A percentile compares a stretch with the other conserved stretches of the same genome.
phyloP scores from a whole-genome alignment of 2,797 vertebrate species.

The Etheostoma nigrum region DNA sequence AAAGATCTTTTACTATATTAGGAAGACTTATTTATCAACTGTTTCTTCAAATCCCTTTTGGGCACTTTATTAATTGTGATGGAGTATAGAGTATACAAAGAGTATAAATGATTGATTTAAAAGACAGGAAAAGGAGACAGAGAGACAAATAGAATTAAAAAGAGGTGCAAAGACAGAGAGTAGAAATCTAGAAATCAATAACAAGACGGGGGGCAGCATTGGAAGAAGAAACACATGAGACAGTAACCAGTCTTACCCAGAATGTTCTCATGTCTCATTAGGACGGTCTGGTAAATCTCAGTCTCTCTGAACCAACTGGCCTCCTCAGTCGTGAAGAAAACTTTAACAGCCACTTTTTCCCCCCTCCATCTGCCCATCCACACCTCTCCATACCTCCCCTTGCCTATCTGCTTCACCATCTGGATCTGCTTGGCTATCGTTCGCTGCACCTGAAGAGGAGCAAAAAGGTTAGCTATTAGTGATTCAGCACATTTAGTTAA shows the following conservation, averaged over 20 bases:
- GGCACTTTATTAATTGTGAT: background rate
- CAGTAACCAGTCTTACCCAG: conserved; percentile 86
- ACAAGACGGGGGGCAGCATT: fast-evolving
- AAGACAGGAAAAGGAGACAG: background rate
- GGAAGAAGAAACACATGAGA: background rate
- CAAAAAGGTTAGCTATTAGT: background rate
- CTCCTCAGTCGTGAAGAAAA: conserved; percentile 97
- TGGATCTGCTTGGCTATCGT: conserved; percentile 99
- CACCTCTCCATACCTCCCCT: conserved; percentile 96
- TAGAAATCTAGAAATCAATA: background rate
- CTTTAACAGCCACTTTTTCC: conserved; percentile 96
- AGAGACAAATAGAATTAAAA: background rate
- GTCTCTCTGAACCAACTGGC: conserved; percentile 99
- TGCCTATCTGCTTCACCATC: conserved; percentile 98
- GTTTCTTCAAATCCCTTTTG: background rate
- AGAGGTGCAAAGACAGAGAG: background rate
- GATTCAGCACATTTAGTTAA: background rate
- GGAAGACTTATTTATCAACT: background rate
- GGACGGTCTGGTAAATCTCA: conserved; percentile 97
- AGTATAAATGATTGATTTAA: background rate
- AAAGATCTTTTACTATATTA: background rate
- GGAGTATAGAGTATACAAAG: background rate
- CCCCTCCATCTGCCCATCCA: conserved; percentile 98
- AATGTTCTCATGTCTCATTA: conserved; percentile 98
- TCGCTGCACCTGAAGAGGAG: conserved; percentile 90